A percentile compares a stretch with the other conserved stretches of the same genome.
phyloP scores from a whole-genome alignment of 2,797 vertebrate genomes.

The Semotilus atromaculatus region DNA sequence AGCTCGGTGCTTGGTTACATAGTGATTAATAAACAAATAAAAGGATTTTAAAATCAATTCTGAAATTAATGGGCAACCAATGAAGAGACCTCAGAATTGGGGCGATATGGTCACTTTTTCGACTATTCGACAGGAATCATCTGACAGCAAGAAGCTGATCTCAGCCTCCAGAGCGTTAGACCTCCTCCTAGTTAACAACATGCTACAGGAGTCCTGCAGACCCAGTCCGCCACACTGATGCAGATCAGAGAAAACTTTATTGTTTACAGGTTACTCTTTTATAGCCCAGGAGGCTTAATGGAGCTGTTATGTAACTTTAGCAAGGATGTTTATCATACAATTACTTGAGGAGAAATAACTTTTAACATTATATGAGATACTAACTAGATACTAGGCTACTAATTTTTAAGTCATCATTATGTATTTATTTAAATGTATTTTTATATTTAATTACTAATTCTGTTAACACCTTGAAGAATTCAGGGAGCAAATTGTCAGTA shows the following conservation, averaged over 20 bases:
- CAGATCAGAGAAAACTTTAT: not conserved
- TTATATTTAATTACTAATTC: not conserved
- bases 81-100: too few relatives aligned
- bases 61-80: too few relatives aligned
- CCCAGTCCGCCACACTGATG: not conserved
- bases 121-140: too few relatives aligned
- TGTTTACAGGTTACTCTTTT: not conserved
- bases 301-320: not conserved
- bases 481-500: not conserved
- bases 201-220: constrained; percentile 12
- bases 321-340: not conserved
- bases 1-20: too few relatives aligned
- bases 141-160: constrained; percentile 1
- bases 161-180: not conserved
- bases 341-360: not conserved
- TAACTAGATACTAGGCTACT: too few relatives aligned
- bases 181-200: constrained; percentile 7
- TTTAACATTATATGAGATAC: not conserved
- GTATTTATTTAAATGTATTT: not conserved
- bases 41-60: too few relatives aligned
- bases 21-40: too few relatives aligned
- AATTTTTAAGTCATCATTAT: not conserved
- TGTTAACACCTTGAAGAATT: not conserved
- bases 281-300: not conserved
- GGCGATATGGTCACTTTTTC: too few relatives aligned